A percentile compares a stretch with the other conserved stretches of the same genome.
Evolutionary conservation across 2,888 invertebrate species (phyloP).

Genomic region (Ceriagrion tenellum): DNA sequence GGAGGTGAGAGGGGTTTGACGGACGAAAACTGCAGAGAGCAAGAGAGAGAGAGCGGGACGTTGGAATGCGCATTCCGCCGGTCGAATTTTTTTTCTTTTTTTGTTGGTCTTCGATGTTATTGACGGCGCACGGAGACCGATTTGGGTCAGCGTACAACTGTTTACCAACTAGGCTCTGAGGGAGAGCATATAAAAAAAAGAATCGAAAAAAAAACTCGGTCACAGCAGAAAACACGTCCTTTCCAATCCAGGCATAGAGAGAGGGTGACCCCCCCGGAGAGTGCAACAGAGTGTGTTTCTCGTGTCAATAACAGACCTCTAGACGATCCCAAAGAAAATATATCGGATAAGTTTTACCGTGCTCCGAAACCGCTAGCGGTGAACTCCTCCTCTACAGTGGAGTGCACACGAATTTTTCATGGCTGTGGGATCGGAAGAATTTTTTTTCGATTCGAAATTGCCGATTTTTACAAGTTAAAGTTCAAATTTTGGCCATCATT

Average conservation of each 20-base stretch:
- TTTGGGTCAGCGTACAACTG: conserved; percentile 36
- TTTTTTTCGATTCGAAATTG: too few relatives aligned
- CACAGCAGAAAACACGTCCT: background rate
- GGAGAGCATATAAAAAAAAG: background rate
- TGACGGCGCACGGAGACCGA: background rate
- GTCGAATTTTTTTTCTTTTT: background rate
- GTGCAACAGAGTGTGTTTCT: conserved; percentile 11
- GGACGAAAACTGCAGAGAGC: too few relatives aligned
- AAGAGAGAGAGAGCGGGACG: too few relatives aligned
- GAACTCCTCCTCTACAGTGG: background rate
- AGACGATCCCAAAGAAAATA: background rate
- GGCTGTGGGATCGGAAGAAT: too few relatives aligned
- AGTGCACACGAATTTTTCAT: too few relatives aligned
- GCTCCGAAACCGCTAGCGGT: background rate
- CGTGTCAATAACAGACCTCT: conserved; percentile 10
- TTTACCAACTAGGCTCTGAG: conserved; percentile 4
- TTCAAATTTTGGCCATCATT: too few relatives aligned
- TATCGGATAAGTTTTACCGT: background rate
- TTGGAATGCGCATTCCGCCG: background rate
- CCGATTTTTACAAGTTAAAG: too few relatives aligned
- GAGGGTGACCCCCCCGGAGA: background rate
- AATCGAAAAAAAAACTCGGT: background rate
- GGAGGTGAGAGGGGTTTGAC: too few relatives aligned
- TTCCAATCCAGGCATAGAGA: conserved; percentile 8
- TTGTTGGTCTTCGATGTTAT: conserved; percentile 11